Base-by-base conservation (phyloP, 2,888 invertebrate genomes). In the Ecdyonurus torrentis region DNA sequence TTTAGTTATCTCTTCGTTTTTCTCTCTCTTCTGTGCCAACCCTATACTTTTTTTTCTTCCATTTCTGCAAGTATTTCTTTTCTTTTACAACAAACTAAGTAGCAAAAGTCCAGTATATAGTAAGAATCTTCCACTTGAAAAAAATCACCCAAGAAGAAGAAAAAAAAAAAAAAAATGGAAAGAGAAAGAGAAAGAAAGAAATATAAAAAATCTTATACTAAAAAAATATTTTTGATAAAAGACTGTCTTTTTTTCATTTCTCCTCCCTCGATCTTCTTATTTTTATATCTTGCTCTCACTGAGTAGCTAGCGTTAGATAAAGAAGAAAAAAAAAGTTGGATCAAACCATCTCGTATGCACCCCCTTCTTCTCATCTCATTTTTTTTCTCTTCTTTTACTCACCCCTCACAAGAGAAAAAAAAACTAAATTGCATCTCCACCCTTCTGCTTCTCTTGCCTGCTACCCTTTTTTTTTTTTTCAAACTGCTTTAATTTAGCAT, bases 401-500 rank as follows among this genome's bases (percentile, higher is more conserved):
- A 55, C 55, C 55, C 55, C 55, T 55, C 55, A 22, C n/a, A n/a
- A 55, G 55, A 55, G 50, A 50, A 18, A 50, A 55, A 55, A 55
- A 55, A 55, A 55, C 19, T 55, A 55, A 55, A 55, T 55, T 55
- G 55, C 55, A 55, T 55, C 55, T 22, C 55, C 55, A 55, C 55
- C 55, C 55, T 55, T 55, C 55, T 55, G 55, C 22, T 37, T 15
- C n/a, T n/a, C n/a, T n/a, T 10, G 37, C 37, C 37, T 37, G 55
- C 55, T 55, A 55, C 55, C 55, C 55, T 55, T 55, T 55, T 55
- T n/a, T n/a, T n/a, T n/a, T n/a, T 55, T 55, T 55, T 22, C 55
- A 37, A 22, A n/a, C 55, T n/a, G 55, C 55, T 55, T 55, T 55
- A 55, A 55, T 55, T 55, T 55, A 55, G 55, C 55, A 55, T 55